Base-by-base conservation (phyloP, 64 coral and sea anemone species). In the Porites lutea region DNA sequence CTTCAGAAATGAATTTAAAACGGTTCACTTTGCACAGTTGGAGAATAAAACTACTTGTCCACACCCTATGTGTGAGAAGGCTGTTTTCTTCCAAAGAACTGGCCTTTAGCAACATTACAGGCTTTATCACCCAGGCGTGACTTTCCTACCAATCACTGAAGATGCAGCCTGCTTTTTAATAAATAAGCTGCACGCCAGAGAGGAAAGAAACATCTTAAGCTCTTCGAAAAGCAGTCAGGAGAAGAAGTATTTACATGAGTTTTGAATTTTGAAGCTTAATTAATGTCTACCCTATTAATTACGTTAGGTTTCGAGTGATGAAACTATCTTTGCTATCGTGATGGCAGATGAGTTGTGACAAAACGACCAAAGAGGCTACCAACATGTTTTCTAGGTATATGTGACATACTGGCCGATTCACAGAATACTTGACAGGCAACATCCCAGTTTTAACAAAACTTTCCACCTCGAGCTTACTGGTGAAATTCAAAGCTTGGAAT, bases 311-410 rank as follows among this genome's bases (percentile, higher is more conserved):
- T 22, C 68, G 20, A 71, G 68, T 27, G 78, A 43, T 20, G 52
- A 62, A 57, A 59, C 52, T 6, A 2, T 58, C 0, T 82, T 37
- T 15, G 20, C n/a, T 2, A 3, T 59, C 21, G 52, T 20, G 22
- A 82, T n/a, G n/a, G 12, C 13, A n/a, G 45, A 58, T 27, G 52
- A 82, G 37, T 82, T 3, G 12, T 82, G 2, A 53, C 53, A 82
- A 82, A 82, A 43, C 8, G 60, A 21, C 53, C 78, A 52, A 62
- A 82, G 78, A 82, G 21, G 78, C 78, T 1, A n/a, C 52, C 4
- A 82, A 82, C 53, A 43, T 16, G 78, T 82, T 82, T 82, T 54
- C 19, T 0, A 57, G 8, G 78, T 82, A 82, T 22, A 3, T 82
- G 3, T 62, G 18, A 0, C 78, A 82, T 44, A 54, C 52, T 54